Evolutionary conservation across 1,140 invertebrate genomes (phyloP).

Genomic region (Tetranychus cinnabarinus): DNA sequence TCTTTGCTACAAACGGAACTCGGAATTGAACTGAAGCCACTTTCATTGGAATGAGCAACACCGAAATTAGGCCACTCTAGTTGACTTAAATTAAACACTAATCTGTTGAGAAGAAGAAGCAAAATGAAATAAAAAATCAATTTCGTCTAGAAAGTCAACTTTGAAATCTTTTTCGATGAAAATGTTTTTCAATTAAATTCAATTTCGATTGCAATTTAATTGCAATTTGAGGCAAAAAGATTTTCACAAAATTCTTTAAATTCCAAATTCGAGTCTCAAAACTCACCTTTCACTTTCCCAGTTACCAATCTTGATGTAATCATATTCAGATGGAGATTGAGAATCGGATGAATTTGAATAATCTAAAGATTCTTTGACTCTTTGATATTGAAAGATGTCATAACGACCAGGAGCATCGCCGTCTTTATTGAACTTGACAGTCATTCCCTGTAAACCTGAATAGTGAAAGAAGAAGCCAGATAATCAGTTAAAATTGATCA

Average conservation of each 20-base stretch:
- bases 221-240: too few species aligned
- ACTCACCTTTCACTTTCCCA: constrained; percentile 31
- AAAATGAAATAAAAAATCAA: too few species aligned
- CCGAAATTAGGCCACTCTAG: constrained; percentile 19
- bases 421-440: constrained; percentile 34
- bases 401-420: constrained; percentile 40
- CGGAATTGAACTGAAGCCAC: constrained; percentile 17
- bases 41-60: background rate
- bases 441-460: constrained; percentile 32
- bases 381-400: constrained; percentile 40
- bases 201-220: too few species aligned
- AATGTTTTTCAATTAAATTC: too few species aligned
- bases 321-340: constrained; percentile 18
- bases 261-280: too few species aligned
- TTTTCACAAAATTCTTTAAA: too few species aligned
- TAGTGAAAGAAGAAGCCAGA: constrained; percentile 1
- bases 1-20: constrained; percentile 35
- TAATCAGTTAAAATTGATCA: background rate
- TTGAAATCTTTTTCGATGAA: too few species aligned
- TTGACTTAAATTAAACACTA: constrained; percentile 22
- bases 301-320: constrained; percentile 34
- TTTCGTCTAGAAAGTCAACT: too few species aligned
- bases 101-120: constrained; percentile 12
- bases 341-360: background rate
- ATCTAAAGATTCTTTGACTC: background rate